Base-by-base conservation (phyloP, 2,113 vertebrate species). In the Eulemur rufifrons region DNA sequence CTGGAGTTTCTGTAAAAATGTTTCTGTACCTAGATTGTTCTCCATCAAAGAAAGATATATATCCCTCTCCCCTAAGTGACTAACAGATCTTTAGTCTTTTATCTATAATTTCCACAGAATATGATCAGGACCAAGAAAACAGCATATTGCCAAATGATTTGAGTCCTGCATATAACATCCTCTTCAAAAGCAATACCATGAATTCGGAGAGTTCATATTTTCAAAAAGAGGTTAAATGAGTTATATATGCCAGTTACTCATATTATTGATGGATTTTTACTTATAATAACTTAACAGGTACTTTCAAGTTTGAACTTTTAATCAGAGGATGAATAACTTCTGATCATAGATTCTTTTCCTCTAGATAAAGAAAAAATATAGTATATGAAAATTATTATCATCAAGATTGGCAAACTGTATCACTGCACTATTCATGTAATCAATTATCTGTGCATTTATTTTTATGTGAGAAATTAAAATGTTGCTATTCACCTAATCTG, bases 221-320 rank as follows among this genome's bases (percentile, higher is more conserved):
- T 86, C 47, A 87, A 78, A 32, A 83, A 66, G 23, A 17, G 18
- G 66, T 50, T 71, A 76, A 90, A 71, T 64, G 29, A 68, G 8
- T 50, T 76, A 88, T 18, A 82, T 6, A n/a, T 64, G 12, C 8
- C 52, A 91, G 21, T 95, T 71, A 69, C 23, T 89, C 61, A 32
- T 37, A 81, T 0, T 37, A 7, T 37, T 78, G 42, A 73, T 66
- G 95, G 63, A 59, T 34, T 89, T 87, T 86, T 83, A 80, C 63
- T 93, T 80, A 21, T n/a, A 83, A 82, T 69, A 74, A 42, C 25
- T 56, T 83, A 80, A 42, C 77, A n/a, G 6, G 12, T 56, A 83
- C 18, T 56, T 80, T 86, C 15, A 95, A n/a, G 61, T 80, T 78
- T 89, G 27, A 63, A 27, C 54, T 95, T 78, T 91, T 81, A 82